Conservation (phyloP, 2,797 vertebrate genomes). For the Epinephelus awoara region DNA sequence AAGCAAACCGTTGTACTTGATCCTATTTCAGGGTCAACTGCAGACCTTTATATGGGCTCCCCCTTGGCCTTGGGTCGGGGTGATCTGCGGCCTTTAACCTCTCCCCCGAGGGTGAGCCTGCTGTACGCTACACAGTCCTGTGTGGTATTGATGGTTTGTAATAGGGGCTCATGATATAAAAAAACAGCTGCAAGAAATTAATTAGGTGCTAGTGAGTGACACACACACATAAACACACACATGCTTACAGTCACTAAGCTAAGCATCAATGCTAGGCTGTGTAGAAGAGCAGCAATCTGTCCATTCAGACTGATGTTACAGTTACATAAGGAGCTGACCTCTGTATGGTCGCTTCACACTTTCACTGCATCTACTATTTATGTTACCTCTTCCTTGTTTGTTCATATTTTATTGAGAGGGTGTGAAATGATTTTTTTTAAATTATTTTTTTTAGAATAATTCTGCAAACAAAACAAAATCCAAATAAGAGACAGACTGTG, state of each 20-base stretch:
- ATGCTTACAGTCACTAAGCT: slow-evolving; percentile 14
- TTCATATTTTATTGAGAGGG: neutral
- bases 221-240: neutral
- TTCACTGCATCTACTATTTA: neutral
- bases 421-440: neutral
- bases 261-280: slow-evolving; percentile 21
- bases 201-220: neutral
- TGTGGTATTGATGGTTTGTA: neutral
- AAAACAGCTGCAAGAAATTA: neutral
- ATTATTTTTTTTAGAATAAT: neutral
- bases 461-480: too few species aligned
- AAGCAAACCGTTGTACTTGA: too few species aligned
- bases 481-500: too few species aligned
- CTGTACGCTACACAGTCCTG: neutral
- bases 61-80: too few species aligned
- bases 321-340: slow-evolving; percentile 55
- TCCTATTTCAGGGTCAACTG: too few species aligned
- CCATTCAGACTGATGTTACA: slow-evolving; percentile 47
- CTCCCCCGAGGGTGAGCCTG: too few species aligned
- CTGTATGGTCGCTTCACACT: slow-evolving; percentile 1
- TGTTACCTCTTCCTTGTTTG: neutral
- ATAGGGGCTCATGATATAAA: neutral
- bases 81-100: too few species aligned
- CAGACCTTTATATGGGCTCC: too few species aligned
- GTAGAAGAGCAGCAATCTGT: slow-evolving; percentile 54